A percentile compares a stretch with the other conserved stretches of the same genome.
phyloP scores from a whole-genome alignment of 2,113 vertebrate species.

The Egretta garzetta region DNA sequence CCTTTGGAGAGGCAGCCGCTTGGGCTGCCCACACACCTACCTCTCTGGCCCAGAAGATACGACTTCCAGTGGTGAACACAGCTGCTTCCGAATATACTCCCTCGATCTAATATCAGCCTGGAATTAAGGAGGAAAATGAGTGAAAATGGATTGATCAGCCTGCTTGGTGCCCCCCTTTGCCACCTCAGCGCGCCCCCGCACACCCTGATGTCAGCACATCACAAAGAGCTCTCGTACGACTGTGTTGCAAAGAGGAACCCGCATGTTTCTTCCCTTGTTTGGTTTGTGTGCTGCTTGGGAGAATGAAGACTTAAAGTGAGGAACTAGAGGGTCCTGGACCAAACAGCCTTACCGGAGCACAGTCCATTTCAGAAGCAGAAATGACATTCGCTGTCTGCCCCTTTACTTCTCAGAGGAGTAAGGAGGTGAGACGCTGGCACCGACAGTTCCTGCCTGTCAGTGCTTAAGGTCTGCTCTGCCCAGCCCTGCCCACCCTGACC shows the following conservation, averaged over 20 bases:
- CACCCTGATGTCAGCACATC: background rate
- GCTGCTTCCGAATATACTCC: conserved; percentile 81
- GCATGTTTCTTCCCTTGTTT: background rate
- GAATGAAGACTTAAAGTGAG: background rate
- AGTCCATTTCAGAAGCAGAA: background rate
- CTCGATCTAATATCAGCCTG: conserved; percentile 90
- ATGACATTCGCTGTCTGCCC: background rate
- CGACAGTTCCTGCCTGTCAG: background rate
- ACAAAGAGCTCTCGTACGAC: background rate
- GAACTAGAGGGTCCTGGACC: background rate
- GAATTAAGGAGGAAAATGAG: background rate
- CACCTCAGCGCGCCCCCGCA: rapidly evolving
- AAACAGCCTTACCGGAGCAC: background rate
- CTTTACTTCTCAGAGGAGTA: background rate
- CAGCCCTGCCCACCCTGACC: background rate
- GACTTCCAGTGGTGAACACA: background rate
- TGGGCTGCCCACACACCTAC: conserved; percentile 47
- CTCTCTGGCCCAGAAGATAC: background rate
- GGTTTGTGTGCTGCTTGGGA: background rate
- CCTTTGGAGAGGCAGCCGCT: background rate
- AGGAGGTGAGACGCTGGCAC: background rate
- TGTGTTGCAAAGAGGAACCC: background rate
- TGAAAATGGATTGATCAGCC: background rate
- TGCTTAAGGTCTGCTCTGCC: background rate
- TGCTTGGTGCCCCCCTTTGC: background rate